Percentiles rank a stretch among this genome's conserved stretches.
phyloP scores from a whole-genome alignment of 1,140 invertebrate species.

The Carposina sasakii region DNA sequence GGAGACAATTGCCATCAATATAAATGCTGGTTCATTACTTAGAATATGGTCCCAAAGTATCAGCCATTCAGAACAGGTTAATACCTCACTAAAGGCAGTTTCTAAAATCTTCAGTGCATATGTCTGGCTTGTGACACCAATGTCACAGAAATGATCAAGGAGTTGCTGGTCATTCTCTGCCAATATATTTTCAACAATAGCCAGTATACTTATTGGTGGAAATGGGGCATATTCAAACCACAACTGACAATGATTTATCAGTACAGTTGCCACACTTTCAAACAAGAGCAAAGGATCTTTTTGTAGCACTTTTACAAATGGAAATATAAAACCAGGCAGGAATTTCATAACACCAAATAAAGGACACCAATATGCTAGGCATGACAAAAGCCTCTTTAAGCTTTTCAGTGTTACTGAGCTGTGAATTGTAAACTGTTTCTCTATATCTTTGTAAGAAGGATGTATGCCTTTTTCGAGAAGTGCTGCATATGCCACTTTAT shows the following conservation, averaged over 20 bases:
- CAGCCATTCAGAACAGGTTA: slow-evolving; percentile 84
- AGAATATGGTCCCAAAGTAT: slow-evolving; percentile 89
- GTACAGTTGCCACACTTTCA: slow-evolving; percentile 82
- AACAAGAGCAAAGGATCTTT: slow-evolving; percentile 84
- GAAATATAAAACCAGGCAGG: slow-evolving; percentile 84
- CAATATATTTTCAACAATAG: slow-evolving; percentile 87
- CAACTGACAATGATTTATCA: slow-evolving; percentile 87
- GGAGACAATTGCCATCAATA: slow-evolving; percentile 82
- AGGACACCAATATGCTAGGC: slow-evolving; percentile 85
- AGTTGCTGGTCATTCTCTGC: slow-evolving; percentile 80
- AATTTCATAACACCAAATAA: slow-evolving; percentile 82
- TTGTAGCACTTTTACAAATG: slow-evolving; percentile 82
- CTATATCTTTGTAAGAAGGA: slow-evolving; percentile 73
- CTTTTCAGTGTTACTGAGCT: slow-evolving; percentile 77
- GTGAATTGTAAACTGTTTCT: slow-evolving; percentile 79
- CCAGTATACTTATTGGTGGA: slow-evolving; percentile 86
- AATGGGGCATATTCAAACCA: slow-evolving; percentile 93
- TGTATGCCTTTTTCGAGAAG: slow-evolving; percentile 79
- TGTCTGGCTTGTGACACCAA: slow-evolving; percentile 79
- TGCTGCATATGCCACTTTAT: slow-evolving; percentile 78
- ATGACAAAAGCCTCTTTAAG: slow-evolving; percentile 81
- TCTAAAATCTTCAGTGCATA: slow-evolving; percentile 87
- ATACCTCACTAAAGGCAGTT: slow-evolving; percentile 85
- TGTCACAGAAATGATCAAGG: slow-evolving; percentile 78
- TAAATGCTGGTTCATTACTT: slow-evolving; percentile 81